Base-by-base conservation (phyloP, 2,113 vertebrate species). In the Garra rufa region DNA sequence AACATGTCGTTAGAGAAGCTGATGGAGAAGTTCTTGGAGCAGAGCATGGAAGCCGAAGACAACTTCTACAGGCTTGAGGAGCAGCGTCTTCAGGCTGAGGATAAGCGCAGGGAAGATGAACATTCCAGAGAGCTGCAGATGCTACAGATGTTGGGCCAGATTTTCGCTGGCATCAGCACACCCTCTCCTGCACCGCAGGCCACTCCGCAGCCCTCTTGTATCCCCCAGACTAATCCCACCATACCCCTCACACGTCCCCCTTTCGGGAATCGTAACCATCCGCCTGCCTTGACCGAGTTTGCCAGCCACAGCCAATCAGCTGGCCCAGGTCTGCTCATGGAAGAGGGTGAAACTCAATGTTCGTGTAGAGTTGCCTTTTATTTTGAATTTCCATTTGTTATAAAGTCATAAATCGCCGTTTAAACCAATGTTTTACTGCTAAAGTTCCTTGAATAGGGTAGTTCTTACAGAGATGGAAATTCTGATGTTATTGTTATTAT, bases 61-160 rank as follows among this genome's bases (percentile, higher is more conserved):
- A 95, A 91, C 76, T 96, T 98, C 89, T 97, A 97, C 88, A 93
- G 94, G 59, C 93, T 95, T 0, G 96, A 97, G 92, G 96, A 97
- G 88, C 96, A 96, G 91, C 95, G 95, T 46, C 88, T 97, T 87
- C 95, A 95, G 88, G 94, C 95, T 0, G 96, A 98, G 88, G 96
- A 97, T 87, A 94, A 92, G 10, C 95, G 96, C 11, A 91, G 96
- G 26, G 96, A 97, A 85, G 93, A 95, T 0, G 97, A 97, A 82
- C 96, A 97, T 82, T 78, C 94, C 30, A 91, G 96, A 61, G 97
- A 97, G 92, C 92, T 97, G 83, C 96, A 97, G 87, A 97, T 97
- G 96, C 92, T 98, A 24, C 96, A 97, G 89, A 96, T 97, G 96
- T 91, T 97, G 81, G 96, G 95, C 57, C 96, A 97, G 94, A 96